Percentiles rank a stretch among this genome's conserved stretches.
Conservation (phyloP, 53 echinoderm and acorn worm species). For the Temnopleurus reevesii region DNA sequence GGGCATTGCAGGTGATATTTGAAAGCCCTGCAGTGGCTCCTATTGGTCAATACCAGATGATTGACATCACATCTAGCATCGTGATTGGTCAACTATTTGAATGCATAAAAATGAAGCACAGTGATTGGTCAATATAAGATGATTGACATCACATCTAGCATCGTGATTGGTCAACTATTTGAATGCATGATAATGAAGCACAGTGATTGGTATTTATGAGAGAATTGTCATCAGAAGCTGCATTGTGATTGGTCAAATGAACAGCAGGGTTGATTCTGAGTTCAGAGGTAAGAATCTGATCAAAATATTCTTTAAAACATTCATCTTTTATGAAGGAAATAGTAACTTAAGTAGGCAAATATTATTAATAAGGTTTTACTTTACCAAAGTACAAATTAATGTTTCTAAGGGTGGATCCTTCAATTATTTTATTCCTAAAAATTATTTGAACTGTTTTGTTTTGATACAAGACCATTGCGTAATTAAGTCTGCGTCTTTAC, state of each 20-base stretch:
- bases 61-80: conserved; percentile 41
- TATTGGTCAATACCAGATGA: conserved; percentile 91
- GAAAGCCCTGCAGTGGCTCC: conserved; percentile 89
- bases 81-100: conserved; percentile 30
- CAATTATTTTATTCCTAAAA: no score
- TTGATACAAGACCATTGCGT: no score
- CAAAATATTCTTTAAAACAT: no score
- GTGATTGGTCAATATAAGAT: conserved; percentile 81
- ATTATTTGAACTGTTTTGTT: no score
- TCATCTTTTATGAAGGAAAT: no score
- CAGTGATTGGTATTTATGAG: conserved; percentile 80
- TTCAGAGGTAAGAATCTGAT: no score
- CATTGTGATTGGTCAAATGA: background rate
- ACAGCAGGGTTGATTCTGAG: no score
- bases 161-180: background rate
- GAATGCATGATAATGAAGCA: background rate
- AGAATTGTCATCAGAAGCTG: conserved; percentile 4
- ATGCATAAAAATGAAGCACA: background rate
- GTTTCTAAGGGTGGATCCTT: no score
- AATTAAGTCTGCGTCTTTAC: no score
- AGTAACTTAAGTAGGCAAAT: no score
- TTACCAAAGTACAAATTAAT: no score
- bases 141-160: conserved; percentile 17
- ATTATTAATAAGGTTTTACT: no score
- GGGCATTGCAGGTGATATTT: conserved; percentile 93